A percentile compares a stretch with the other conserved stretches of the same genome.
Conservation (phyloP, 2,888 invertebrate genomes). For the Cerceris ruficornis region DNA sequence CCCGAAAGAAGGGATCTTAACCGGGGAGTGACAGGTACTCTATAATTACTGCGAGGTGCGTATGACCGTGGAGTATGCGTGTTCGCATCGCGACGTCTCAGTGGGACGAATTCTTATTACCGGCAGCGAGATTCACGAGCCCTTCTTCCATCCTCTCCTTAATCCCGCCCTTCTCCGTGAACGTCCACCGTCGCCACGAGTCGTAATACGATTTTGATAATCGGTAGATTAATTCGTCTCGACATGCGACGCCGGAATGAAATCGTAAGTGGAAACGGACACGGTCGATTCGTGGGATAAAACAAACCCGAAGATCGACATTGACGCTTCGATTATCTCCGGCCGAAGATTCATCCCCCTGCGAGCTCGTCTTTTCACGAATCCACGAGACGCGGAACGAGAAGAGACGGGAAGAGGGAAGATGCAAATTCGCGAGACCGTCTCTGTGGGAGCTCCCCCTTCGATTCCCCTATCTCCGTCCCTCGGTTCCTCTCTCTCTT, state of each 20-base stretch:
- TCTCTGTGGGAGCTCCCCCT: slow-evolving; percentile 55
- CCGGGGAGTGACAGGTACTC: slow-evolving; percentile 53
- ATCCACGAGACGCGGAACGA: slow-evolving; percentile 12
- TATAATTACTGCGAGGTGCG: slow-evolving; percentile 66
- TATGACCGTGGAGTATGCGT: slow-evolving; percentile 69
- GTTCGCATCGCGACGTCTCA: slow-evolving; percentile 69
- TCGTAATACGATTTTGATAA: slow-evolving; percentile 46
- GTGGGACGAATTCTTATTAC: slow-evolving; percentile 65
- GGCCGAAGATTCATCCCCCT: not conserved
- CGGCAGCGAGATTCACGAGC: slow-evolving; percentile 1
- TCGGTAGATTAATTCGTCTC: slow-evolving; percentile 56
- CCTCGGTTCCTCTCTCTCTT: slow-evolving; percentile 21
- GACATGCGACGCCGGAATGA: slow-evolving; percentile 14
- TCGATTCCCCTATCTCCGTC: slow-evolving; percentile 2
- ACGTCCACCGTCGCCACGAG: slow-evolving; percentile 8
- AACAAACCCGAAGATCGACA: not conserved
- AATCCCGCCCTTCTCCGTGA: slow-evolving; percentile 32
- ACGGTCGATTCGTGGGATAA: not conserved
- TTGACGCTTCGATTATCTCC: not conserved
- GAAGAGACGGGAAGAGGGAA: slow-evolving; percentile 27
- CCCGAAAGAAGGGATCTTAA: slow-evolving; percentile 31
- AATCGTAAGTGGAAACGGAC: not conserved
- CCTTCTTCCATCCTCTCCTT: slow-evolving; percentile 28
- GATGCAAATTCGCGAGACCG: slow-evolving; percentile 65
- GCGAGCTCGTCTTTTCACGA: slow-evolving; percentile 19